Base-by-base conservation (phyloP, 2,113 vertebrate species). In the Euleptes europaea region DNA sequence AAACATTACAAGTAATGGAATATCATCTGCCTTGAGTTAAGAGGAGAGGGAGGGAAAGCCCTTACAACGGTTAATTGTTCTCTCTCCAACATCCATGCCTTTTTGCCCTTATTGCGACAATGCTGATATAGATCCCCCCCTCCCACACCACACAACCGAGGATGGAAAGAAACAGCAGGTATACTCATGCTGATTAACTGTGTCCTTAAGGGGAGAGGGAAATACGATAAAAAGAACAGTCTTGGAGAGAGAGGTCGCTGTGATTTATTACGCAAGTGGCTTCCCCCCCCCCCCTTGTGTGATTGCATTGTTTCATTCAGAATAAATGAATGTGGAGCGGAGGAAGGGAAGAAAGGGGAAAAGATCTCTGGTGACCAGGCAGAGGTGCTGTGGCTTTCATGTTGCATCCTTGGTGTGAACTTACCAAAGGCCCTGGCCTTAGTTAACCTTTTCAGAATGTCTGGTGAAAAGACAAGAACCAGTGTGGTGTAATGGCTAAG, bases 51-150 rank as follows among this genome's bases (percentile, higher is more conserved):
- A 84, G 44, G 14, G 54, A 82, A 91, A 84, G 85, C 81, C 89
- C 92, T 90, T 89, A 83, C 88, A 88, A 91, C 21, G 82, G 80
- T 91, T 93, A 90, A 93, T 93, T 91, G 87, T 92, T 90, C 87
- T 88, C 88, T 84, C 84, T 80, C 77, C 78, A 40, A 2, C 75
- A 21, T 80, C 87, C 73, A 33, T 69, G 15, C 90, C 28, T 51
- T 84, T 86, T 40, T 65, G 83, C 84, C 88, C 57, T 87, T 80
- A 44, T 78, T 89, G 82, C 90, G 73, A 87, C 40, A 85, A 31
- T 6, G 73, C 40, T 1, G 60, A 54, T 23, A 17, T 23, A 57
- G 21, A 57, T 54, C 12, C 14, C 51, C 54, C 54, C 21, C 60
- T 6, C 92, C 91, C 81, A 89, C 70, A 60, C 66, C 63, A 76